A percentile compares a stretch with the other conserved stretches of the same genome.
These are phyloP conservation scores for Piscicola geometra DNA, from an alignment of 2,888 invertebrate genomes.

Conservation along the genomic window DNA sequence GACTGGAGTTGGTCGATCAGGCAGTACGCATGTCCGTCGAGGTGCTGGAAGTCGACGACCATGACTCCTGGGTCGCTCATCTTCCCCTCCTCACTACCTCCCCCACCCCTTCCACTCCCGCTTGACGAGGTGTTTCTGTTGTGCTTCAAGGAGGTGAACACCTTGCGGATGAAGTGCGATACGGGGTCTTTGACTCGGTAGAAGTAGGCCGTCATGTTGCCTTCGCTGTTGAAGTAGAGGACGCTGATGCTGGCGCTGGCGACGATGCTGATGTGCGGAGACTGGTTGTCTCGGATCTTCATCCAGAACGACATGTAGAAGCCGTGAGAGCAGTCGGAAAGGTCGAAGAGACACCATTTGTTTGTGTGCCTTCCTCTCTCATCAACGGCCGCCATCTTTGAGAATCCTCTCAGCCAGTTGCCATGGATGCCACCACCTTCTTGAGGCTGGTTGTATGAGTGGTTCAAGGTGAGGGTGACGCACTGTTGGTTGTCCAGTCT, in stretches of 20 bases:
- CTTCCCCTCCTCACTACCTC: background rate
- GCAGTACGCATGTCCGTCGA: background rate
- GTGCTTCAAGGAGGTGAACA: background rate
- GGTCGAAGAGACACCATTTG: background rate
- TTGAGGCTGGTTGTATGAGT: background rate
- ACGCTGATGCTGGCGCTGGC: background rate
- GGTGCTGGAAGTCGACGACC: background rate
- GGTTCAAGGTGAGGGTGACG: background rate
- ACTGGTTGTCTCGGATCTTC: conserved; percentile 14
- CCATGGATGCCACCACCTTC: background rate
- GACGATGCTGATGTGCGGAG: background rate
- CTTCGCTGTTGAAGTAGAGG: background rate
- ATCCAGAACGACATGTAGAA: conserved; percentile 28
- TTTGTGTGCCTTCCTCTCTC: too few relatives aligned
- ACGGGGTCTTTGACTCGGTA: background rate
- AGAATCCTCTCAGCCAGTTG: background rate
- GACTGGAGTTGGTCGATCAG: background rate
- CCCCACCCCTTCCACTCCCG: background rate
- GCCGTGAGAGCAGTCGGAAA: conserved; percentile 19
- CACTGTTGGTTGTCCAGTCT: conserved; percentile 17
- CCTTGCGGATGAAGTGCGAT: background rate
- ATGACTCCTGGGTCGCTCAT: background rate
- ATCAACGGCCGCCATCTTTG: background rate
- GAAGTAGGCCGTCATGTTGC: background rate
- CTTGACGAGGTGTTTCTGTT: background rate